A percentile compares a stretch with the other conserved stretches of the same genome.
Conservation (phyloP, 35 echinoderm and acorn worm species). For the Apostichopus parvimensis region DNA sequence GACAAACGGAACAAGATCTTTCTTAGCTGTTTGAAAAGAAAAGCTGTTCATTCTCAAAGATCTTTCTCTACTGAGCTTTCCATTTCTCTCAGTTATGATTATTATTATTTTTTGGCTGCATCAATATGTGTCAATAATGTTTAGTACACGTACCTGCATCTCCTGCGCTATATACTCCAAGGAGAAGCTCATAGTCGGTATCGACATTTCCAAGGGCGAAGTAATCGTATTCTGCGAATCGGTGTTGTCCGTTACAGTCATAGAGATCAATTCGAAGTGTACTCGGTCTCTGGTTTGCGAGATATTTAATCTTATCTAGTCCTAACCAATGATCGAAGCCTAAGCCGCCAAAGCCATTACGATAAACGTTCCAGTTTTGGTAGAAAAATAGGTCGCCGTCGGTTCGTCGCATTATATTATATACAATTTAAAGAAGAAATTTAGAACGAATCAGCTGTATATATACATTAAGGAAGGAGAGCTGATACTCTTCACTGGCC, state of each 20-base stretch:
- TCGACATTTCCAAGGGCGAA: constrained; percentile 7
- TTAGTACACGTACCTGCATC: constrained; percentile 21
- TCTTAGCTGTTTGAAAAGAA: no score
- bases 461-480: no score
- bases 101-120: background rate
- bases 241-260: background rate
- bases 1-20: no score
- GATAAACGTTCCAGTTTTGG: background rate
- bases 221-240: constrained; percentile 32
- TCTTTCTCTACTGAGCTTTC: background rate
- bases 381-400: background rate
- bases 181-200: constrained; percentile 30
- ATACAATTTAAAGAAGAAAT: background rate
- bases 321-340: constrained; percentile 41
- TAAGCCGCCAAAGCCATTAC: background rate
- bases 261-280: constrained; percentile 39
- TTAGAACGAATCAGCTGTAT: no score
- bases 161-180: constrained; percentile 28
- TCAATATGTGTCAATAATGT: no score
- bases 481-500: no score
- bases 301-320: constrained; percentile 28
- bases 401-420: background rate
- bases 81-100: background rate
- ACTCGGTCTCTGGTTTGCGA: constrained; percentile 21
- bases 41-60: no score